Percentiles rank a stretch among this genome's conserved stretches.
phyloP scores from a whole-genome alignment of 2,888 invertebrate species.

The Drosophila atripex region DNA sequence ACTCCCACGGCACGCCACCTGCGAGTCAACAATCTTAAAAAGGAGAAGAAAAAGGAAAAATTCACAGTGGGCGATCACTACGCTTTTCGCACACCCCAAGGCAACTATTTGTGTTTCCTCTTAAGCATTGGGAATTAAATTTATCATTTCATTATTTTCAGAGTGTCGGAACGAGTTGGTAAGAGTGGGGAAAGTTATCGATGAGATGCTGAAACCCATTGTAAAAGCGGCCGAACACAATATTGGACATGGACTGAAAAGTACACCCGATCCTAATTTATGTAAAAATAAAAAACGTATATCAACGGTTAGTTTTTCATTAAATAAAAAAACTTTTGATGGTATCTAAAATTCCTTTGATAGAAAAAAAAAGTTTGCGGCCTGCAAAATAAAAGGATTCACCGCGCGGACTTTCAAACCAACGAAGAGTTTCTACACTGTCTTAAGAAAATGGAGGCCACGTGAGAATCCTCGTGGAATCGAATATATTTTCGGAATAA shows the following conservation, averaged over 20 bases:
- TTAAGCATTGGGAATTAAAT: background rate
- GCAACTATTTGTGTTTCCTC: slow-evolving; percentile 44
- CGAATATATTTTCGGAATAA: background rate
- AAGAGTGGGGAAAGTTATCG: slow-evolving; percentile 81
- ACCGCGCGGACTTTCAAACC: slow-evolving; percentile 69
- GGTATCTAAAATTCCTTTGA: background rate
- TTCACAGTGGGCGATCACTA: slow-evolving; percentile 82
- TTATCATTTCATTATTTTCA: slow-evolving; percentile 21
- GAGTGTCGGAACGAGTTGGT: slow-evolving; percentile 81
- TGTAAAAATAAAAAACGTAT: slow-evolving; percentile 26
- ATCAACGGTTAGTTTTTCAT: slow-evolving; percentile 18
- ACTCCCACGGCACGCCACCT: slow-evolving; percentile 71
- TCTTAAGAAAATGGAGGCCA: slow-evolving; percentile 77
- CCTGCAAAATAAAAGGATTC: slow-evolving; percentile 27
- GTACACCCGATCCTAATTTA: background rate
- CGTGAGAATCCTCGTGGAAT: slow-evolving; percentile 52
- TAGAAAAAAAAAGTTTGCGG: slow-evolving; percentile 39
- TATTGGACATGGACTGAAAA: slow-evolving; percentile 32
- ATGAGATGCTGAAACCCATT: slow-evolving; percentile 80
- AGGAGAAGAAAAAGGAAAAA: slow-evolving; percentile 45
- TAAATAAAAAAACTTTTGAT: background rate
- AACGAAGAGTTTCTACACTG: slow-evolving; percentile 74
- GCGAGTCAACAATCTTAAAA: slow-evolving; percentile 63
- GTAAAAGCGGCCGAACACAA: slow-evolving; percentile 60
- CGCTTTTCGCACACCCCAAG: slow-evolving; percentile 79